phyloP scores from a whole-genome alignment of 2,113 vertebrate genomes.

The Daubentonia madagascariensis region DNA sequence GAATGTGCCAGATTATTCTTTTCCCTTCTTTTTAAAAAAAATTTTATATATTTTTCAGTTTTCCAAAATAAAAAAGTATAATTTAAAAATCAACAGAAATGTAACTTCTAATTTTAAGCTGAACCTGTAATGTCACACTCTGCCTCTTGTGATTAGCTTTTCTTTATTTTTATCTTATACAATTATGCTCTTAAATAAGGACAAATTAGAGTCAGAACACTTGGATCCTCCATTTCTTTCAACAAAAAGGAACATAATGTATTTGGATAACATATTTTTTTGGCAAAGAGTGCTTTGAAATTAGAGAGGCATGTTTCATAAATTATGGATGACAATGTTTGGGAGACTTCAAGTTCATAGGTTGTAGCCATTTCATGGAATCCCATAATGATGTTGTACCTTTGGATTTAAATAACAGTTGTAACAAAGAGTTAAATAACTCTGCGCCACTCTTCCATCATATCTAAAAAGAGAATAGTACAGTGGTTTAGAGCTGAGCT shows the following conservation, averaged over 20 bases:
- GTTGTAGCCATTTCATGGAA: not conserved
- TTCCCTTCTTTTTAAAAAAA: not conserved
- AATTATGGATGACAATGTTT: slow-evolving; percentile 18
- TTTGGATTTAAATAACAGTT: not conserved
- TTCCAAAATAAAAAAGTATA: not conserved
- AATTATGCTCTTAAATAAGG: not conserved
- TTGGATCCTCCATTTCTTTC: not conserved
- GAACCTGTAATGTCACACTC: not conserved
- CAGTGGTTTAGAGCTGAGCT: not conserved
- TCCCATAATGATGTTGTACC: not conserved
- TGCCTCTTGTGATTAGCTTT: not conserved
- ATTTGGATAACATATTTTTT: slow-evolving; percentile 40
- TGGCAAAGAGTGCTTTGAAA: slow-evolving; percentile 69
- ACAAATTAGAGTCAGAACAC: slow-evolving; percentile 14
- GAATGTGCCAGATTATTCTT: not conserved
- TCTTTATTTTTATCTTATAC: slow-evolving; percentile 31
- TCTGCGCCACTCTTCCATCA: not conserved
- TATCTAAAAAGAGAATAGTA: not conserved
- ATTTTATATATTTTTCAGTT: not conserved
- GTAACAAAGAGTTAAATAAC: not conserved
- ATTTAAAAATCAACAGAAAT: not conserved
- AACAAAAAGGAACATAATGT: not conserved
- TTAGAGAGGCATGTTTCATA: slow-evolving; percentile 38
- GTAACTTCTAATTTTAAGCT: not conserved
- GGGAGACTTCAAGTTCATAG: not conserved